Conservation (phyloP, 2,888 invertebrate species). For the Mythimna ferrago region DNA sequence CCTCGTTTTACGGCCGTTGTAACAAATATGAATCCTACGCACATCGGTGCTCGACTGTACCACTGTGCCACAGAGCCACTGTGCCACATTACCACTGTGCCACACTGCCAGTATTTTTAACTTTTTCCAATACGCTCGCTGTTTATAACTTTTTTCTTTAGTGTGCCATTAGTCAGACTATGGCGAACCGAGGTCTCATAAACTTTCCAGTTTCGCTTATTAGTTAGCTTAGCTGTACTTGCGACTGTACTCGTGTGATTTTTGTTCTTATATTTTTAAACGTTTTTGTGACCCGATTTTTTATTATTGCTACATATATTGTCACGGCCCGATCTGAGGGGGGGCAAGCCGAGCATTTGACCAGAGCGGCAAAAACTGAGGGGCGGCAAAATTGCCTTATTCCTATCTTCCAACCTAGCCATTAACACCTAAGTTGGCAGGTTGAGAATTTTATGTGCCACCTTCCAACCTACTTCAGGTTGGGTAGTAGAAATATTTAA, state of each 20-base stretch:
- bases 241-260: not conserved
- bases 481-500: too few relatives aligned
- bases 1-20: slow-evolving; percentile 38
- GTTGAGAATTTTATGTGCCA: too few relatives aligned
- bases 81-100: slow-evolving; percentile 2
- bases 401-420: too few relatives aligned
- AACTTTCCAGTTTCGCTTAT: not conserved
- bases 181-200: slow-evolving; percentile 23
- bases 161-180: slow-evolving; percentile 21
- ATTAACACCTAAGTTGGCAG: too few relatives aligned
- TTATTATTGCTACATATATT: too few relatives aligned
- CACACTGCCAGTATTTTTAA: slow-evolving; percentile 46
- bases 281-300: not conserved
- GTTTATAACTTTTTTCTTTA: slow-evolving; percentile 26
- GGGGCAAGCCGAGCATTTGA: too few relatives aligned
- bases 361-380: too few relatives aligned
- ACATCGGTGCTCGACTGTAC: slow-evolving; percentile 32
- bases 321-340: too few relatives aligned
- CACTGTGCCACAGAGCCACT: not conserved
- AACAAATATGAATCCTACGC: slow-evolving; percentile 54
- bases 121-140: slow-evolving; percentile 50
- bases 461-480: too few relatives aligned
- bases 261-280: not conserved
- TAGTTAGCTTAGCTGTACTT: not conserved
- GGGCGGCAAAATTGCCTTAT: too few relatives aligned